Conservation (phyloP, 2,113 vertebrate genomes). For the Petromus typicus region DNA sequence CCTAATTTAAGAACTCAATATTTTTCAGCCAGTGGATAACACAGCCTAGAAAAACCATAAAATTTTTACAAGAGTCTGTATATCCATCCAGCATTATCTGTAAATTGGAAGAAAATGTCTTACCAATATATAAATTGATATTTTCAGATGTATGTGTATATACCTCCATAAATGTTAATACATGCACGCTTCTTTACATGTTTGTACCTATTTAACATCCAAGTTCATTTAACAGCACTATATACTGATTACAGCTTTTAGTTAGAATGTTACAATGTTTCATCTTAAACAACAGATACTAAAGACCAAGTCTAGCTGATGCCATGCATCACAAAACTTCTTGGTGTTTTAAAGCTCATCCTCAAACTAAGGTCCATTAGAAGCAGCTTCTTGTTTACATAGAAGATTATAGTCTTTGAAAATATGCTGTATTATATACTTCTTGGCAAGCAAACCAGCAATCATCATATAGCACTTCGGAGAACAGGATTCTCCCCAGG, state of each 20-base stretch:
- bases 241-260: background rate
- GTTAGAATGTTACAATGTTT: background rate
- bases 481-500: background rate
- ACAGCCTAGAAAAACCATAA: background rate
- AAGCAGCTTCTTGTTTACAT: conserved; percentile 27
- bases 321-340: background rate
- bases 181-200: background rate
- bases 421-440: background rate
- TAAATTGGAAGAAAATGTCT: conserved; percentile 47
- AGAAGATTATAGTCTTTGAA: conserved; percentile 1
- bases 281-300: conserved; percentile 23
- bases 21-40: conserved; percentile 41
- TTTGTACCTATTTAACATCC: conserved; percentile 14
- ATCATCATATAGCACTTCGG: background rate
- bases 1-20: conserved; percentile 50
- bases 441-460: conserved; percentile 31
- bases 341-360: background rate
- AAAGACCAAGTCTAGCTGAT: background rate
- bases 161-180: background rate
- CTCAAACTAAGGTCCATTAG: background rate
- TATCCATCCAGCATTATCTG: background rate
- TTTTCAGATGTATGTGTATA: conserved; percentile 13
- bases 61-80: conserved; percentile 42
- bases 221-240: conserved; percentile 35
- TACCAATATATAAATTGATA: background rate